phyloP scores from a whole-genome alignment of 2,113 vertebrate genomes.

The Spermophilus dauricus region DNA sequence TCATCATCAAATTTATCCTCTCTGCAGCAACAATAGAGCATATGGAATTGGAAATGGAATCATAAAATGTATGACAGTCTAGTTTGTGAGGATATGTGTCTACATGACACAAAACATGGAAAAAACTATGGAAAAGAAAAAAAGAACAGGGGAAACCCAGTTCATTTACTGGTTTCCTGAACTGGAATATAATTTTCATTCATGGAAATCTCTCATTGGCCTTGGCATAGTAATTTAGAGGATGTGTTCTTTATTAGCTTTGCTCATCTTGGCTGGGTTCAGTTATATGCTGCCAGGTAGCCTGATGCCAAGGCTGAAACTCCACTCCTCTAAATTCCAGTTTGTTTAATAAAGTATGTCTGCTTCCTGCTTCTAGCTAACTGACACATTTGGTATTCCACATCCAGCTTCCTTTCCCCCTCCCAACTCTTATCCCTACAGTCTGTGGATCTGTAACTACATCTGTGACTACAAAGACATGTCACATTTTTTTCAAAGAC shows the following conservation, averaged over 20 bases:
- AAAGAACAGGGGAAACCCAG: neutral
- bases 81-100: neutral
- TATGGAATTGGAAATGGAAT: constrained; percentile 34
- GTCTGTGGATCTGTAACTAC: constrained; percentile 30
- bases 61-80: constrained; percentile 15
- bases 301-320: constrained; percentile 79
- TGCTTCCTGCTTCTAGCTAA: constrained; percentile 47
- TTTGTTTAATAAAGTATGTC: constrained; percentile 49
- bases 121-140: neutral
- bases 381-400: constrained; percentile 74
- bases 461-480: constrained; percentile 52
- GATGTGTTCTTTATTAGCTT: constrained; percentile 69
- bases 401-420: neutral
- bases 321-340: constrained; percentile 80
- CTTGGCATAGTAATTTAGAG: constrained; percentile 54
- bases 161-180: neutral
- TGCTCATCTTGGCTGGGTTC: constrained; percentile 64
- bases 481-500: neutral
- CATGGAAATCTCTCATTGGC: neutral
- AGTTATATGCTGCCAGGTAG: constrained; percentile 80
- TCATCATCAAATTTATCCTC: neutral
- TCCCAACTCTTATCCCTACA: neutral
- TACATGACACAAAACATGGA: neutral
- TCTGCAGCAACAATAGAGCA: constrained; percentile 11
- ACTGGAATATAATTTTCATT: neutral